Base-by-base conservation (phyloP, 2,113 vertebrate genomes). In the Acanthochromis polyacanthus region DNA sequence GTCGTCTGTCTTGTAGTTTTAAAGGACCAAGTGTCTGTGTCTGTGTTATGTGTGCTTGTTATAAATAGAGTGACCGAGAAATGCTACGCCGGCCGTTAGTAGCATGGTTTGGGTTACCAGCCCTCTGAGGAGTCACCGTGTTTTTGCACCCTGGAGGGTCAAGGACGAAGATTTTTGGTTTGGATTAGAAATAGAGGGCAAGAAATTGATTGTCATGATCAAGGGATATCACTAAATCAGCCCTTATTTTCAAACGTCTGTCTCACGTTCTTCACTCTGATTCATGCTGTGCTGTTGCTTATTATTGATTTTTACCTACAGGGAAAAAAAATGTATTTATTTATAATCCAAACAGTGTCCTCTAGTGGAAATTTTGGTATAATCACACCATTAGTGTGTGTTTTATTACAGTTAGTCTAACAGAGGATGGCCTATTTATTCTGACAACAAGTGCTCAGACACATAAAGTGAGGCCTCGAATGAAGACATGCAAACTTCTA, bases 31-130 rank as follows among this genome's bases (percentile, higher is more conserved):
- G 43, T 74, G 71, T 72, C 20, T 71, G 60, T 45, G 74, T 66
- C 25, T 80, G 64, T 80, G 71, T 59, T 82, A 36, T 78, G 61
- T 80, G 64, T 72, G 66, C 68, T 65, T 78, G 77, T 85, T 91
- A 91, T 87, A 81, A 90, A 92, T 91, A 91, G 88, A 85, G 72
- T 59, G 74, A 67, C 75, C 6, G 19, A 83, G 88, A 85, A 81
- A 91, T 84, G 82, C 74, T 74, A 73, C 81, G 79, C 78, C 62
- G 78, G 75, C 84, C 81, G 83, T 85, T 74, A 70, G 78, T 68
- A 57, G 81, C 82, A 67, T 28, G 87, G 84, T 82, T 87, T 88
- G 70, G 20, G 51, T 91, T 85, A 87, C 87, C 36, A 59, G 43
- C 1, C 11, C 2, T 14, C 53, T 36, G 32, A 36, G 32, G 8